Base-by-base conservation (phyloP, 2,888 invertebrate species). In the Hymenopus coronatus region DNA sequence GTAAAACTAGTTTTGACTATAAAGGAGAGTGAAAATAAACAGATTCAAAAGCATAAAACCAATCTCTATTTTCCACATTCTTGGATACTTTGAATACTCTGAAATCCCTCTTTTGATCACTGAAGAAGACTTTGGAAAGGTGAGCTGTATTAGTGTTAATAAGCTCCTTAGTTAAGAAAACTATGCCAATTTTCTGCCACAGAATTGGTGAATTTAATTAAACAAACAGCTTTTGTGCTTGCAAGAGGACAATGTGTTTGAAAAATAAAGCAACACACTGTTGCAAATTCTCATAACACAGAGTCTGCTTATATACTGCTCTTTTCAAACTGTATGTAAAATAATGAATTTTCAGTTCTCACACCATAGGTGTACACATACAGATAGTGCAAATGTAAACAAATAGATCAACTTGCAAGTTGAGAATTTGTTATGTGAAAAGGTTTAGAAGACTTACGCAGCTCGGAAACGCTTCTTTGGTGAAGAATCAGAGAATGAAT, bases 381-480 rank as follows among this genome's bases (percentile, higher is more conserved):
- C 12, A 40, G 6, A 40, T 12, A 40, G 40, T 40, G 40, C 40
- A 40, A 4, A 70, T 70, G 54, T 70, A 20, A 15, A 70, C 30
- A 30, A 28, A 14, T 54, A 88, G 25, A 82, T 70, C 54, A n/a
- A 88, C 27, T 87, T 20, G 33, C n/a, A 84, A 85, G 84, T 28
- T 15, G n/a, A n/a, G n/a, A 84, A 6, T n/a, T 20, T 84, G 25
- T 28, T 15, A 30, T 20, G 86, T 25, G 54, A 70, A 70, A 15
- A 70, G 6, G 25, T 70, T 70, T 70, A 70, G 28, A 83, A 84
- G 83, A 91, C 91, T 90, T 90, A 91, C 91, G 90, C 90, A 87
- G 91, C 90, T 86, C 88, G 88, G 81, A 91, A 90, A 28, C 90
- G 88, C 89, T 91, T 91, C 89, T 90, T 90, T 33, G 90, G 88